Conservation (phyloP, 1,140 invertebrate genomes). For the Heliconius himera region DNA sequence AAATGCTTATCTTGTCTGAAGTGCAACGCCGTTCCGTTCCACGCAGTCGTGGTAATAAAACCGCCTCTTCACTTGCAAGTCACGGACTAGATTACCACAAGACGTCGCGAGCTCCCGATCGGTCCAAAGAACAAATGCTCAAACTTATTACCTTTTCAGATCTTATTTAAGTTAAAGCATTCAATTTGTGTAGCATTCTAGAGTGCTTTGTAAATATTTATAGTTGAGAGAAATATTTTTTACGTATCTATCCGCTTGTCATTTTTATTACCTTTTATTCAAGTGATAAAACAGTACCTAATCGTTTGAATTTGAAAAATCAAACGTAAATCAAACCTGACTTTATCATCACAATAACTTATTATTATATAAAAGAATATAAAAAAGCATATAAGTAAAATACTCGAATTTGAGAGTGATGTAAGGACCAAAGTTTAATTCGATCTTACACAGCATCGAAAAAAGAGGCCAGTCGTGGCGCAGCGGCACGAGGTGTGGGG, state of each 20-base stretch:
- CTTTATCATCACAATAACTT: not conserved
- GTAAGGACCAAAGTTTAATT: no score
- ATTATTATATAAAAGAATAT: not conserved
- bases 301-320: no score
- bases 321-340: no score
- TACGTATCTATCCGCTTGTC: not conserved
- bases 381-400: no score
- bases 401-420: no score
- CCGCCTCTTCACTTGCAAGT: slow-evolving; percentile 74
- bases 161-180: slow-evolving; percentile 32
- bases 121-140: slow-evolving; percentile 54
- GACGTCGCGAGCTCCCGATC: slow-evolving; percentile 54
- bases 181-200: slow-evolving; percentile 1
- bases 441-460: no score
- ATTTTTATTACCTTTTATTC: not conserved
- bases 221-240: not conserved
- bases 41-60: slow-evolving; percentile 59
- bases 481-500: no score
- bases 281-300: no score
- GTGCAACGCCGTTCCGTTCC: slow-evolving; percentile 23
- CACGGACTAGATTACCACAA: slow-evolving; percentile 75
- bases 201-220: slow-evolving; percentile 1
- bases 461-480: no score
- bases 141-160: slow-evolving; percentile 47
- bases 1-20: slow-evolving; percentile 34